Conservation (phyloP, 2,113 vertebrate species). For the Calypte anna region DNA sequence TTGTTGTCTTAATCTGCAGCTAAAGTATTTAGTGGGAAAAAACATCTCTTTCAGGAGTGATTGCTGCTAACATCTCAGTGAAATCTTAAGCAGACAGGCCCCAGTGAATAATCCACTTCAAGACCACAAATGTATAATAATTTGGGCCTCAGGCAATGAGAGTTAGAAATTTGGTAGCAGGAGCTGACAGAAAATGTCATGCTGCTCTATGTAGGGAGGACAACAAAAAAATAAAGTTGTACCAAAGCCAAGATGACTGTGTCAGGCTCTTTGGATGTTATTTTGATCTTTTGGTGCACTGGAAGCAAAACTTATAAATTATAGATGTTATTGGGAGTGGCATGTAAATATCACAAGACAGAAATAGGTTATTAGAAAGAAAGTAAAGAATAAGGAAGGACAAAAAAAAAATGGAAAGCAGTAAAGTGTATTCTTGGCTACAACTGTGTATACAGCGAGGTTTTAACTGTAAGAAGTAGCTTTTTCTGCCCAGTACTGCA, state of each 20-base stretch:
- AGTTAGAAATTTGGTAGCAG: conserved; percentile 9
- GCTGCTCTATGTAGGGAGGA: not conserved
- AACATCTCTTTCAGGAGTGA: not conserved
- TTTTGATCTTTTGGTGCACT: conserved; percentile 22
- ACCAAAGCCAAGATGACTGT: conserved; percentile 31
- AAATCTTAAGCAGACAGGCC: not conserved
- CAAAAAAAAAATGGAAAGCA: not conserved
- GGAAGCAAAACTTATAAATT: conserved; percentile 41
- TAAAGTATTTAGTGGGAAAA: not conserved
- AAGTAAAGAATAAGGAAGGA: not conserved
- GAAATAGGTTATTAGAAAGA: conserved; percentile 44
- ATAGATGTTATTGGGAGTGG: not conserved
- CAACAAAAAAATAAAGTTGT: conserved; percentile 63
- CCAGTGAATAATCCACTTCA: not conserved
- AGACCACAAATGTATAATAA: not conserved
- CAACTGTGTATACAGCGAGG: not conserved
- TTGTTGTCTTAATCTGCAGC: not conserved
- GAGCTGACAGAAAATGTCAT: conserved; percentile 28
- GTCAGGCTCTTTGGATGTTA: conserved; percentile 23
- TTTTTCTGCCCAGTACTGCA: not conserved
- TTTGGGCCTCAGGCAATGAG: not conserved
- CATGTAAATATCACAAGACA: conserved; percentile 27
- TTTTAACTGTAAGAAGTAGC: conserved; percentile 6
- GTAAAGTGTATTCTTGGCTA: not conserved
- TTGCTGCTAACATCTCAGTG: not conserved